Conservation (phyloP, 2,113 vertebrate genomes). For the Cyprinodon tularosa region DNA sequence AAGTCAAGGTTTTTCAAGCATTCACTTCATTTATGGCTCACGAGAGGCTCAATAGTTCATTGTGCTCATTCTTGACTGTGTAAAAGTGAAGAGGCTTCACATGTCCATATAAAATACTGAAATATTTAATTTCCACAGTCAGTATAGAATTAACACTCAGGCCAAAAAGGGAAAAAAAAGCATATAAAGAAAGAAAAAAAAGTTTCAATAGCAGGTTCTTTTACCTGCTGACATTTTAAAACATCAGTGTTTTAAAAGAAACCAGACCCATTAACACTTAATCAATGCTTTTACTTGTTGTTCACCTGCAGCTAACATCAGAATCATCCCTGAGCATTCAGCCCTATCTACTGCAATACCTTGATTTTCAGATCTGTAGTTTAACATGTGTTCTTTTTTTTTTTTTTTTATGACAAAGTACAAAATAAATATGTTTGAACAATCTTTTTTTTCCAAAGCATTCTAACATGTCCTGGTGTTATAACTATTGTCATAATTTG, state of each 20-base stretch:
- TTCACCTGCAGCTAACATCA: background rate
- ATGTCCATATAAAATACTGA: background rate
- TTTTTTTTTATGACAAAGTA: background rate
- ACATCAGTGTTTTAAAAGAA: background rate
- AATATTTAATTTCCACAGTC: background rate
- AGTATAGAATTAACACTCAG: conserved; percentile 2
- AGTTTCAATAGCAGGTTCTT: conserved; percentile 7
- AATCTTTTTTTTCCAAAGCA: background rate
- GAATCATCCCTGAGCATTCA: background rate
- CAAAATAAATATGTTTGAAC: background rate
- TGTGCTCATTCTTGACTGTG: background rate
- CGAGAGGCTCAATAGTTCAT: conserved; percentile 33
- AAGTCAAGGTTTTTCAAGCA: conserved; percentile 27
- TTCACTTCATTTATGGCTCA: conserved; percentile 42
- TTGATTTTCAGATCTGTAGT: background rate
- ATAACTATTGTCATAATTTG: background rate
- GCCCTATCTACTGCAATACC: background rate
- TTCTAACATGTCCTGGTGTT: background rate
- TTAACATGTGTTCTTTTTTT: background rate
- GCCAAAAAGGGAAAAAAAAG: conserved; percentile 13
- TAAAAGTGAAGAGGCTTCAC: background rate
- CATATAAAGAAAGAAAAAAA: background rate
- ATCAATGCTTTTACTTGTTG: background rate
- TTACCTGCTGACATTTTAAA: conserved; percentile 8
- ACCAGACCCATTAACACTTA: background rate